phyloP scores from a whole-genome alignment of 2,888 invertebrate genomes.

The Agrypnus murinus region DNA sequence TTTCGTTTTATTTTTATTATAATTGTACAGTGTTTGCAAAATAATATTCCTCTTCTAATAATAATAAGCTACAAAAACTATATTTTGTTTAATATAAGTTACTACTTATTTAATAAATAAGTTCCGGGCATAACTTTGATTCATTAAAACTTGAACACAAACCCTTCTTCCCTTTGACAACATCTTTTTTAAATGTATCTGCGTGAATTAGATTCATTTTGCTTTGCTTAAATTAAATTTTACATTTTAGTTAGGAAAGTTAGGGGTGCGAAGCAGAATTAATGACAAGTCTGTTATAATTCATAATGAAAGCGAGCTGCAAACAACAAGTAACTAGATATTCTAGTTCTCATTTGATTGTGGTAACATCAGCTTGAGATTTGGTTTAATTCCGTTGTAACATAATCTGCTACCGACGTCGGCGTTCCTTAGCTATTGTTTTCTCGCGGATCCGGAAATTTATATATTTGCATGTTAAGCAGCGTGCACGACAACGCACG shows the following conservation, averaged over 20 bases:
- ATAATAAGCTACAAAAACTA: too few relatives aligned
- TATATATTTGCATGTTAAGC: constrained; percentile 21
- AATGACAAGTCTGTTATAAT: constrained; percentile 38
- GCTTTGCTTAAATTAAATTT: constrained; percentile 22
- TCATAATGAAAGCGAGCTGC: constrained; percentile 37
- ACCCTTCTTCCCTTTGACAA: too few relatives aligned
- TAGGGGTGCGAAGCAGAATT: constrained; percentile 34
- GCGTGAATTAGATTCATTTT: constrained; percentile 8
- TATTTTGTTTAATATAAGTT: too few relatives aligned
- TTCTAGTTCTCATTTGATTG: constrained; percentile 38
- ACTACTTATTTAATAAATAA: too few relatives aligned
- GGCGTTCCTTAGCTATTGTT: constrained; percentile 27
- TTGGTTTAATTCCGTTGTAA: constrained; percentile 36
- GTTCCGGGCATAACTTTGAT: too few relatives aligned
- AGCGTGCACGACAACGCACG: constrained; percentile 11
- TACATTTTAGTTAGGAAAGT: constrained; percentile 12
- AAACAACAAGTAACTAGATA: constrained; percentile 38
- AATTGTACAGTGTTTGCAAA: too few relatives aligned
- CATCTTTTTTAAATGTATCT: too few relatives aligned
- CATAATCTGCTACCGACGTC: constrained; percentile 23
- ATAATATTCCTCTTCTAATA: too few relatives aligned
- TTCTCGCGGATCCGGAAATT: constrained; percentile 31
- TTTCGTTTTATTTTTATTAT: too few relatives aligned
- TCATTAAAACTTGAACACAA: too few relatives aligned
- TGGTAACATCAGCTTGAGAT: constrained; percentile 41